Conservation (phyloP, 1,140 invertebrate species). For the Cydia fagiglandana region DNA sequence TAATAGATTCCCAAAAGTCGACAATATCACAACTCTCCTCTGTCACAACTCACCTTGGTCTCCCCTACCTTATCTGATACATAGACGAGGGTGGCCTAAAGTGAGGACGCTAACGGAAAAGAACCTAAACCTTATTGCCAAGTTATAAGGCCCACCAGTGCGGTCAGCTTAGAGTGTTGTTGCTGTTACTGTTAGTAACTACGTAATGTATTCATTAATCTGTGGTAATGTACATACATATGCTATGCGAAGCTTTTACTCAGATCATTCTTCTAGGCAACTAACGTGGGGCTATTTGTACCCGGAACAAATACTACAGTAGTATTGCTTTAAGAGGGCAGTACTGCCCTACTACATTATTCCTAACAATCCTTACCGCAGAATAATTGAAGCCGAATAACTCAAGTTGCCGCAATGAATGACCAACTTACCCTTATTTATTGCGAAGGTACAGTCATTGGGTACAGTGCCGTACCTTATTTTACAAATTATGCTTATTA, state of each 20-base stretch:
- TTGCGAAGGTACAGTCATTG: neutral
- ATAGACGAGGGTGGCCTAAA: too few species aligned
- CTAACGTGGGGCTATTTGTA: neutral
- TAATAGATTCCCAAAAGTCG: too few species aligned
- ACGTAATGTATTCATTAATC: neutral
- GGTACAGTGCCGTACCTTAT: neutral
- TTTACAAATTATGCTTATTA: slow-evolving; percentile 1
- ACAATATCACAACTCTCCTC: too few species aligned
- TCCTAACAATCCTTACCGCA: neutral
- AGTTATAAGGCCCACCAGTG: too few species aligned
- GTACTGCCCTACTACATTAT: slow-evolving; percentile 26
- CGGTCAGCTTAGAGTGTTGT: too few species aligned
- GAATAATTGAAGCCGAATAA: slow-evolving; percentile 18
- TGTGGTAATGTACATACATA: neutral
- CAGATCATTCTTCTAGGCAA: neutral
- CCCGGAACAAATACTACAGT: neutral
- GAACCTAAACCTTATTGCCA: too few species aligned
- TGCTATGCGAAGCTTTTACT: neutral
- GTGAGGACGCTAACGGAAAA: too few species aligned
- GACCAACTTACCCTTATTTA: slow-evolving; percentile 16
- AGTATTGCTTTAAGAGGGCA: too few species aligned
- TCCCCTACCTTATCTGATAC: too few species aligned
- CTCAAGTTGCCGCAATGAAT: neutral
- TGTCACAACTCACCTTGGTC: too few species aligned
- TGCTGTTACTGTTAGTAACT: too few species aligned